A percentile compares a stretch with the other conserved stretches of the same genome.
phyloP scores from a whole-genome alignment of 2,888 invertebrate genomes.

The Leptopilina drosophilae region DNA sequence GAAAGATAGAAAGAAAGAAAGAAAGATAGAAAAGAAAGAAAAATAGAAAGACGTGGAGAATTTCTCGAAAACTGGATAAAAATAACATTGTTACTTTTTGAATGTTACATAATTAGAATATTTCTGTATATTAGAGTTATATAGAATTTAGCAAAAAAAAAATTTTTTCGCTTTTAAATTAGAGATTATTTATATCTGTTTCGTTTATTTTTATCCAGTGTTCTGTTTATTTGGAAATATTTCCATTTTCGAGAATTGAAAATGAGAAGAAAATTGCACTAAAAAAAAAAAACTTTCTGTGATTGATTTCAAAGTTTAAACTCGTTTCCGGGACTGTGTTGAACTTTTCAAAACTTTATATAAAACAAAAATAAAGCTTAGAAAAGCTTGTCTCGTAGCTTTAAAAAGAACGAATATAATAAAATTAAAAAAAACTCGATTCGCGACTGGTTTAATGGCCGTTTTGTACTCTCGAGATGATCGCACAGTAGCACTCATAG shows the following conservation, averaged over 20 bases:
- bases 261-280: background rate
- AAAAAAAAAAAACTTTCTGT: conserved; percentile 13
- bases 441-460: conserved; percentile 26
- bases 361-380: background rate
- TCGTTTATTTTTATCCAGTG: conserved; percentile 16
- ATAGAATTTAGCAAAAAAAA: background rate
- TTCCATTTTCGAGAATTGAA: background rate
- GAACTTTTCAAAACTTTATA: conserved; percentile 30
- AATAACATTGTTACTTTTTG: conserved; percentile 7
- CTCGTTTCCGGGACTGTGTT: conserved; percentile 29
- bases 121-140: conserved; percentile 1
- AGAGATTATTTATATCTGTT: conserved; percentile 11
- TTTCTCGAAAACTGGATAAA: conserved; percentile 31
- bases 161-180: too few species aligned
- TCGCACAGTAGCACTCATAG: conserved; percentile 6
- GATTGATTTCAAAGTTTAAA: conserved; percentile 32
- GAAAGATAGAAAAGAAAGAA: background rate
- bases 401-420: background rate
- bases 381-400: conserved; percentile 17
- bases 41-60: background rate
- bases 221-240: background rate
- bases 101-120: background rate
- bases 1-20: too few species aligned
- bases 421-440: background rate
- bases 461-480: conserved; percentile 16